These are phyloP conservation scores for Halocaridina rubra DNA, from an alignment of 2,888 invertebrate genomes.

Conservation along the genomic window DNA sequence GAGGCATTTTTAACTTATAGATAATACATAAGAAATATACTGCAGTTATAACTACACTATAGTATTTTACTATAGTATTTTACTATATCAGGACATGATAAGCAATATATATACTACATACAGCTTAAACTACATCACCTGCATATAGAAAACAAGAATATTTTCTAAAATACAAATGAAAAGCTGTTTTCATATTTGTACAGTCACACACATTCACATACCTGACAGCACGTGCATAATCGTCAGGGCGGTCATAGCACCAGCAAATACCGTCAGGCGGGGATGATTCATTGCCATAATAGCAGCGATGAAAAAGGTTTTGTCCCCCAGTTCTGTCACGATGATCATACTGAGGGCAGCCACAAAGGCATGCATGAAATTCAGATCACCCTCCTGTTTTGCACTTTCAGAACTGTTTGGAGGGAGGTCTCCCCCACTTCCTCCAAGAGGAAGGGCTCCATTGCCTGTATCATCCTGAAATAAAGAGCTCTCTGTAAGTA, in stretches of 20 bases:
- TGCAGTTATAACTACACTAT: background rate
- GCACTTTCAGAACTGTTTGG: slow-evolving; percentile 14
- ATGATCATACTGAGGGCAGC: slow-evolving; percentile 96
- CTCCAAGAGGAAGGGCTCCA: background rate
- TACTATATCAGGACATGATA: too few species aligned
- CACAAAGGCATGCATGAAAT: slow-evolving; percentile 92
- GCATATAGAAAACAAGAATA: too few species aligned
- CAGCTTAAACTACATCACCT: too few species aligned
- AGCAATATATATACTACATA: too few species aligned
- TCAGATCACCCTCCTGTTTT: slow-evolving; percentile 32
- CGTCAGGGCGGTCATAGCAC: slow-evolving; percentile 91
- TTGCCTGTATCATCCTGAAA: slow-evolving; percentile 58
- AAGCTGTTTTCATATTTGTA: too few species aligned
- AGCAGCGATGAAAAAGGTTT: slow-evolving; percentile 99
- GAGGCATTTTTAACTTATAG: background rate
- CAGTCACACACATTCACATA: too few species aligned
- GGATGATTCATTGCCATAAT: slow-evolving; percentile 99
- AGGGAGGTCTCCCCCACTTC: too few species aligned
- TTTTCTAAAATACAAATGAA: too few species aligned
- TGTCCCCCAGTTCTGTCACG: slow-evolving; percentile 97
- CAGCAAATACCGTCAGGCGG: slow-evolving; percentile 88
- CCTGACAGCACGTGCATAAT: slow-evolving; percentile 94
- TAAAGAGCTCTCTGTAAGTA: too few species aligned
- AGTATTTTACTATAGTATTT: too few species aligned
- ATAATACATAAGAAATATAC: background rate